These are phyloP conservation scores for Ylistrum balloti DNA, from an alignment of 1,140 invertebrate species.

Conservation along the genomic window DNA sequence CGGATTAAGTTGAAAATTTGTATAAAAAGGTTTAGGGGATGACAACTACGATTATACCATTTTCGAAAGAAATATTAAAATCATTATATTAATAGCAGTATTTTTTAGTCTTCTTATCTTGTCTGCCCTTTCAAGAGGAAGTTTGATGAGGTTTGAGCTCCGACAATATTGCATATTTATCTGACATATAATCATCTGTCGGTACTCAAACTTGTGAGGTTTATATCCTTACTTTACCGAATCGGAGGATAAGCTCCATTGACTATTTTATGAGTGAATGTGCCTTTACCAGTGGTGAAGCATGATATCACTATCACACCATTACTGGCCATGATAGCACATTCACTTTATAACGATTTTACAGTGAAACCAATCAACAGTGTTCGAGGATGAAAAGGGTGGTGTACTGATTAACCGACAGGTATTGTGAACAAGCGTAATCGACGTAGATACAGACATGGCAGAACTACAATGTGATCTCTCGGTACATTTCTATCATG, in stretches of 20 bases:
- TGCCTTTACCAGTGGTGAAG: neutral
- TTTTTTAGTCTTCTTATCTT: no score
- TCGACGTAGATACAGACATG: neutral
- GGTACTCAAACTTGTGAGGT: no score
- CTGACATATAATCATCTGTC: no score
- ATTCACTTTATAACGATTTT: neutral
- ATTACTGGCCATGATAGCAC: neutral
- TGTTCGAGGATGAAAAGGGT: neutral
- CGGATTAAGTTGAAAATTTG: no score
- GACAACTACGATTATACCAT: no score
- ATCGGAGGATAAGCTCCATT: neutral
- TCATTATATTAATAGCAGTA: no score
- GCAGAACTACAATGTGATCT: neutral
- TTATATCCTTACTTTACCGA: neutral
- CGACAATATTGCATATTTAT: no score
- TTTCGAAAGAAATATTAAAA: no score
- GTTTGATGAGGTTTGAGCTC: no score
- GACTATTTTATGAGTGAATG: neutral
- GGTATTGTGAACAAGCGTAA: neutral
- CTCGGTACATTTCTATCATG: conserved; percentile 30
- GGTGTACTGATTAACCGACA: neutral
- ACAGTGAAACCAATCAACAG: neutral
- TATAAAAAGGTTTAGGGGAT: no score
- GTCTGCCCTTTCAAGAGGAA: no score
- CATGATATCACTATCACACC: neutral